Base-by-base conservation (phyloP, 2,888 invertebrate genomes). In the Drosophila paramelanica region DNA sequence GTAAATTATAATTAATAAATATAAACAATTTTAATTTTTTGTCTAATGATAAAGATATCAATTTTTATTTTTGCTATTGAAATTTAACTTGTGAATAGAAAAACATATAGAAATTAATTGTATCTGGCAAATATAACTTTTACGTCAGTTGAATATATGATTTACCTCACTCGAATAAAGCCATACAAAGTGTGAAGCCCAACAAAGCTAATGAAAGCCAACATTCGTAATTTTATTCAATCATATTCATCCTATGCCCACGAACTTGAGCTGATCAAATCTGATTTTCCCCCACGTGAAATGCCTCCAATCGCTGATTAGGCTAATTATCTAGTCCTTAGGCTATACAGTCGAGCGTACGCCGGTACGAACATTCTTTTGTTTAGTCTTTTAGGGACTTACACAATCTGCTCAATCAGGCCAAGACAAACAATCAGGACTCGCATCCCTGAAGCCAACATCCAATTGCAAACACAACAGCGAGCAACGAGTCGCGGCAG, bases 341-440 rank as follows among this genome's bases (percentile, higher is more conserved):
- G 68, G 68, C 68, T 31, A 55, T 59, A 50, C 45, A 53, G 27
- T 50, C 20, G 13, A 53, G 50, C 51, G 39, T 33, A 10, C 39
- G 42, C 14, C 14, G 11, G 27, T 42, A 31, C 17, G 43, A 27
- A 31, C 23, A 20, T 50, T 50, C 25, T 39, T 50, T 43, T 36
- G 65, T 14, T 8, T 52, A n/a, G 17, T n/a, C 23, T 42, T 42
- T 25, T 17, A 46, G 57, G 17, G 47, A 66, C 51, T 38, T 33
- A 57, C 55, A 31, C 50, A 61, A 61, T 75, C 42, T 62, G 84
- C 77, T 69, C 81, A 81, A 81, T 84, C 81, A 81, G 79, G 55
- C 69, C 52, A 77, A 73, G 77, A 73, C 66, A 81, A 73, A 79
- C 77, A 81, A 84, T 81, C 81, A 81, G 73, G 27, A 75, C 36